A percentile compares a stretch with the other conserved stretches of the same genome.
Evolutionary conservation across 1,140 invertebrate species (phyloP).

Genomic region (Atopsyche davidsoni): DNA sequence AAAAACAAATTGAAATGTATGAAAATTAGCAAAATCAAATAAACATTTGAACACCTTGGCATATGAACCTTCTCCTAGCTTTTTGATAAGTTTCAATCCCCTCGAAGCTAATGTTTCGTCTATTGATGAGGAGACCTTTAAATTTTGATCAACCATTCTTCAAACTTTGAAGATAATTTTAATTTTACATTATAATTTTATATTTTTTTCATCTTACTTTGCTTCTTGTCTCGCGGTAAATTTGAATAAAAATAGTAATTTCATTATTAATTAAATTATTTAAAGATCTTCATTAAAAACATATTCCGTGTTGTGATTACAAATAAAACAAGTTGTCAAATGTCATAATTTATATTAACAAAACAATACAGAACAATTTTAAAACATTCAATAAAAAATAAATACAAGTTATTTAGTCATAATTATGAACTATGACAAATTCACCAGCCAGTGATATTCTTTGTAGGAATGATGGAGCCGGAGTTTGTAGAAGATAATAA

Average conservation of each 20-base stretch:
- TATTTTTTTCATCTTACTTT: too few relatives aligned
- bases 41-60: conserved; percentile 48
- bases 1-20: conserved; percentile 4
- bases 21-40: conserved; percentile 9
- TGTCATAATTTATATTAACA: conserved; percentile 16
- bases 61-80: conserved; percentile 62
- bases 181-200: too few relatives aligned
- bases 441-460: conserved; percentile 68
- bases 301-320: too few relatives aligned
- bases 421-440: conserved; percentile 31
- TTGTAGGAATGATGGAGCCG: conserved; percentile 63
- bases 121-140: conserved; percentile 48
- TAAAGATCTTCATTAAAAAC: too few relatives aligned
- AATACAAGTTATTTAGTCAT: neutral
- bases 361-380: conserved; percentile 6
- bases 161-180: too few relatives aligned
- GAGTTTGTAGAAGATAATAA: conserved; percentile 58
- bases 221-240: too few relatives aligned
- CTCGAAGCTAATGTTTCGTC: conserved; percentile 49
- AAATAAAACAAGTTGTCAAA: conserved; percentile 16
- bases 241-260: too few relatives aligned
- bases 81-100: conserved; percentile 55
- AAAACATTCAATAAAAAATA: conserved; percentile 9
- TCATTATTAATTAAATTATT: too few relatives aligned
- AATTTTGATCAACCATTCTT: conserved; percentile 30